Conservation (phyloP, 2,888 invertebrate species). For the Caradrina clavipalpis region DNA sequence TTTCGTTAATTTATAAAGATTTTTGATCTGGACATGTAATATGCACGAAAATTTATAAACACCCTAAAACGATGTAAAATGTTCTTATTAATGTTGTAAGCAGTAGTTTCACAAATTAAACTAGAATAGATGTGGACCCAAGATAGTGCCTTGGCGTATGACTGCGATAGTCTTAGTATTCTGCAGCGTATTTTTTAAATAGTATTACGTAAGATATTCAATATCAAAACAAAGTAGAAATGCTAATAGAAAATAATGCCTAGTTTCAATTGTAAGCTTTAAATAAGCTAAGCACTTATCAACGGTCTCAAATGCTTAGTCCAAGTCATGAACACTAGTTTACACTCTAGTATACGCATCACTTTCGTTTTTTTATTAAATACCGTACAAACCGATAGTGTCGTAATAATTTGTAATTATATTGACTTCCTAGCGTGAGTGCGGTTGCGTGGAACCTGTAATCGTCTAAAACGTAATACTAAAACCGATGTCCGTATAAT, state of each 20-base stretch:
- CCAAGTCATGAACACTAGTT: neutral
- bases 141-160: constrained; percentile 20
- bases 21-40: too few relatives aligned
- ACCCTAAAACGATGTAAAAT: constrained; percentile 5
- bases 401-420: constrained; percentile 45
- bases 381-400: constrained; percentile 26
- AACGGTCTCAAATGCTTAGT: constrained; percentile 23
- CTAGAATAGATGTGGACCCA: neutral
- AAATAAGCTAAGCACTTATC: neutral
- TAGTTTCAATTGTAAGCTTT: neutral
- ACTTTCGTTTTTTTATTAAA: constrained; percentile 44
- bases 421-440: constrained; percentile 52
- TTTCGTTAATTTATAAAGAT: too few relatives aligned
- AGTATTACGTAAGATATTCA: neutral
- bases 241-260: neutral
- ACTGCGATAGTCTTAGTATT: neutral
- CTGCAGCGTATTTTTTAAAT: neutral
- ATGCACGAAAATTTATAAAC: too few relatives aligned
- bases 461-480: constrained; percentile 47
- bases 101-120: neutral
- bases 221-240: neutral
- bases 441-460: constrained; percentile 47
- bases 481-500: constrained; percentile 32
- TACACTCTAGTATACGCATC: neutral
- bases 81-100: neutral